These are phyloP conservation scores for Cephus sareptanus DNA, from an alignment of 2,888 invertebrate genomes.

Conservation along the genomic window DNA sequence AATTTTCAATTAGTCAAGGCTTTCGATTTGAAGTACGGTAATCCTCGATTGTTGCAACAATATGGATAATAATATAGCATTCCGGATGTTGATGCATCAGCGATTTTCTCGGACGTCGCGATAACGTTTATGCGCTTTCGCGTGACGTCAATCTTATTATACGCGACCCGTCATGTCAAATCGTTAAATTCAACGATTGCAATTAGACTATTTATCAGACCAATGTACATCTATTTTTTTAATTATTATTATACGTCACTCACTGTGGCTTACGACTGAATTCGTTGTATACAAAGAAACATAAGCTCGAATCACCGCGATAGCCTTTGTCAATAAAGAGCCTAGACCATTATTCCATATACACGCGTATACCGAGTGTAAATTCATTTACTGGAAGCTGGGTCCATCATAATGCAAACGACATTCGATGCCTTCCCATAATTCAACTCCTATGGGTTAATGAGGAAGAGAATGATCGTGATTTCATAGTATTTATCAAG, in stretches of 20 bases:
- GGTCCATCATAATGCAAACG: neutral
- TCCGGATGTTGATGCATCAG: slow-evolving; percentile 31
- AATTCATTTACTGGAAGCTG: neutral
- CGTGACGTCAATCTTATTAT: neutral
- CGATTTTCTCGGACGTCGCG: slow-evolving; percentile 34
- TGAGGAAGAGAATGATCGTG: neutral
- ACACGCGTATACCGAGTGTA: neutral
- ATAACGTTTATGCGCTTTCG: slow-evolving; percentile 5
- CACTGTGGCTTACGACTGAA: neutral
- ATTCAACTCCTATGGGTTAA: neutral
- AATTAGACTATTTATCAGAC: neutral
- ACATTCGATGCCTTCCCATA: neutral
- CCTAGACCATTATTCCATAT: neutral
- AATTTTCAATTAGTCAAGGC: slow-evolving; percentile 1
- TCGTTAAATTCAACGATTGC: neutral
- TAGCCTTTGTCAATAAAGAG: neutral
- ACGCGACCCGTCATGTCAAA: neutral
- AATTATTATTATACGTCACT: neutral
- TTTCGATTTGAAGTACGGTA: neutral
- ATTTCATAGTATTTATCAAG: neutral
- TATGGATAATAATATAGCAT: neutral
- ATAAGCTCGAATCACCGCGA: neutral
- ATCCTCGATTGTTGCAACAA: neutral
- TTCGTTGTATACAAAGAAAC: neutral
- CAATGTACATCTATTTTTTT: neutral